Conservation (phyloP, 2,113 vertebrate genomes). For the Mionectes macconnelli region DNA sequence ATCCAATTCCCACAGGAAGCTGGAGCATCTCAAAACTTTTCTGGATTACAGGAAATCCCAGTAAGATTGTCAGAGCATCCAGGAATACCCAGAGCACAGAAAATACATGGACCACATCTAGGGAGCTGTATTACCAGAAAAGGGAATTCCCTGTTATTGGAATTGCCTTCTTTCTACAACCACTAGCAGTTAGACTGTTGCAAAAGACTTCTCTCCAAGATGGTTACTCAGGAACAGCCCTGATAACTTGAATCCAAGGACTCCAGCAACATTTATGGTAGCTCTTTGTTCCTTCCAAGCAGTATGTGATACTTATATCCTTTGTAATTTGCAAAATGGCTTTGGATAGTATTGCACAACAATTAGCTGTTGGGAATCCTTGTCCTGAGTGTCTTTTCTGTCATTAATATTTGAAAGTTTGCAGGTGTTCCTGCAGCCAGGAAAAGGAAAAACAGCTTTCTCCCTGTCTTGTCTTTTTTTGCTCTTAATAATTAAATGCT, state of each 20-base stretch:
- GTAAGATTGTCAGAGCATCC: not conserved
- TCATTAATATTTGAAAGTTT: slow-evolving; percentile 20
- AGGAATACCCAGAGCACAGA: not conserved
- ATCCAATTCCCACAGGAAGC: not conserved
- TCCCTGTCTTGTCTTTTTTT: not conserved
- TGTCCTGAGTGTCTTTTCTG: not conserved
- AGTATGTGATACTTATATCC: not conserved
- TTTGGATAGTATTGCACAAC: not conserved
- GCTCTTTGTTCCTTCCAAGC: not conserved
- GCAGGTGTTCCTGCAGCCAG: not conserved
- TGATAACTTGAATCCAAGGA: not conserved
- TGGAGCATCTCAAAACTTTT: not conserved
- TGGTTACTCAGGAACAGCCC: not conserved
- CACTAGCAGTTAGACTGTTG: not conserved
- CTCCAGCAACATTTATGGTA: not conserved
- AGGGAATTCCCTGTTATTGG: not conserved
- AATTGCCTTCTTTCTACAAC: not conserved
- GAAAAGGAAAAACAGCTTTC: not conserved
- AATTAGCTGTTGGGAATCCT: not conserved
- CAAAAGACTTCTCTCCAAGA: not conserved
- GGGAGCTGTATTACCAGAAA: not conserved
- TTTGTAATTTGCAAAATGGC: not conserved
- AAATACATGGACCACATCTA: not conserved
- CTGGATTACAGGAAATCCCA: not conserved
- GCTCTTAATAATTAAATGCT: slow-evolving; percentile 33